phyloP scores from a whole-genome alignment of 1,140 invertebrate species.

The Eurytemora carolleeae region DNA sequence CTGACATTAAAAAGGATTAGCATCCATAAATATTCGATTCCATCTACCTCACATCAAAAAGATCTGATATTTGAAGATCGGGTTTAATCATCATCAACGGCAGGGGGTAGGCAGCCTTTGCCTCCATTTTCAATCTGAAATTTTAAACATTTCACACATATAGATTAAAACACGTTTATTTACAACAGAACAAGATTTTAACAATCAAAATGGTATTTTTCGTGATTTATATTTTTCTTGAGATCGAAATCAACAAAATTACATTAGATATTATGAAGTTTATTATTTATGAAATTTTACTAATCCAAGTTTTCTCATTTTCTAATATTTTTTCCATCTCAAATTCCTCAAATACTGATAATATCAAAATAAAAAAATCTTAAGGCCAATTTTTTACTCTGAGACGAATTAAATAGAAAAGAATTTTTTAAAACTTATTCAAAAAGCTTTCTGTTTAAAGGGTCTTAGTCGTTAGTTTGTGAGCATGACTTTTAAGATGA shows the following conservation, averaged over 20 bases:
- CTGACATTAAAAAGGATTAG: neutral
- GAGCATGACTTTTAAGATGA: neutral
- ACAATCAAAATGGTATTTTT: neutral
- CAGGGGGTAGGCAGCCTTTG: neutral
- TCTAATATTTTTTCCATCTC: too few relatives aligned
- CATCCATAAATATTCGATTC: neutral
- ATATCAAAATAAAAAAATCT: too few relatives aligned
- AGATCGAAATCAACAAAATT: neutral
- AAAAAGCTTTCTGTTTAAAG: conserved; percentile 48
- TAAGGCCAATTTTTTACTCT: neutral
- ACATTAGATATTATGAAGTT: neutral
- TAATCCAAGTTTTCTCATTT: too few relatives aligned
- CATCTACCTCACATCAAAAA: neutral
- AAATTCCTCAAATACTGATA: too few relatives aligned
- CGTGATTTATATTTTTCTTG: neutral
- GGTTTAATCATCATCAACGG: neutral
- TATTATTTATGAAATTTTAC: too few relatives aligned
- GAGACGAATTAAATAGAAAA: neutral
- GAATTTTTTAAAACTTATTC: neutral
- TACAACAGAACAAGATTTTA: too few relatives aligned
- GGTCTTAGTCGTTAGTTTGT: conserved; percentile 46
- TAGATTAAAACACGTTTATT: too few relatives aligned
- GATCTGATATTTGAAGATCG: neutral
- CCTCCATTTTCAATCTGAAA: neutral
- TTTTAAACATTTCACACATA: too few relatives aligned